Evolutionary conservation across 2,888 invertebrate genomes (phyloP), one percentile per base, ranked within the genome.

Genomic region (Polyommatus icarus): DNA sequence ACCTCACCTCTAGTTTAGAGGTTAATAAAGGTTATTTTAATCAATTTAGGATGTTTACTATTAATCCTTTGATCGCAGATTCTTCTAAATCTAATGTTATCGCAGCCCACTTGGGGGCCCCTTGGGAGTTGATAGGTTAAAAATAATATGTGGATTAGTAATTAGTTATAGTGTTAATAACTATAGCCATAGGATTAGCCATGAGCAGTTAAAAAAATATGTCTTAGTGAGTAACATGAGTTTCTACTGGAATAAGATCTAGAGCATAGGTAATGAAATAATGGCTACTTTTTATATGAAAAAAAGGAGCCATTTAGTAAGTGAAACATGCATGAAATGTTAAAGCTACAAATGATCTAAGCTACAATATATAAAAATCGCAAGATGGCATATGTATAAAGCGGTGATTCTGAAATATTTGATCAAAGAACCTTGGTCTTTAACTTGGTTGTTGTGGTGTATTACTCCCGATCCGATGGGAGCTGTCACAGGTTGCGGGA

Each of bases 361-460:
- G 36, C 71, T 78, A 79, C n/a, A n/a, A n/a, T 79, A 79, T 57
- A 83, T 84, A 90, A 92, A 92, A 93, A 93, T 92, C 91, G 92
- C 92, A 92, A 92, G 87, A 85, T 88, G 86, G 89, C 91, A 89
- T 87, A 83, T 86, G 81, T 83, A 82, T 86, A 91, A 92, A 91
- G 90, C 81, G 81, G 89, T 91, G 90, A 75, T 54, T 75, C 89
- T 84, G 78, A 57, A 79, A 77, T 72, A 59, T 79, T 83, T 84
- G 84, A 87, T 86, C 85, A 87, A 86, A 90, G 46, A 94, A 94
- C 94, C 94, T 94, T 94, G 94, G 94, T 94, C 94, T 94, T 94
- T 94, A 91, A 91, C 94, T 94, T 94, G 94, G 85, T 90, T 91
- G 87, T 87, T 86, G 86, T 91, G 91, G 85, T 92, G 93, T 80